Evolutionary conservation across 1,140 invertebrate genomes (phyloP).

Genomic region (Philaenus spumarius): DNA sequence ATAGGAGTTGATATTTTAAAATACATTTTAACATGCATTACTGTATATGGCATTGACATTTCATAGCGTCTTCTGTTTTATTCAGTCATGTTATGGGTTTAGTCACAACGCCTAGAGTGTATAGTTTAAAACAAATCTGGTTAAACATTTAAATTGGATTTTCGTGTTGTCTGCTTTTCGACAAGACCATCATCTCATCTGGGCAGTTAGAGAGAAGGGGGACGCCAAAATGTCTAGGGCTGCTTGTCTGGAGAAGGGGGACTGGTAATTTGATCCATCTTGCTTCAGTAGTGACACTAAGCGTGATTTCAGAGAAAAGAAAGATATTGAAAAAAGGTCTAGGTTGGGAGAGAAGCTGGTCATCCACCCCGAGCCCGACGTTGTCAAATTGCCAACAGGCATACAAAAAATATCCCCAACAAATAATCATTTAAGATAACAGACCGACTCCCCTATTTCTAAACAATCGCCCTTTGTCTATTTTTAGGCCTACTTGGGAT

Average conservation of each 20-base stretch:
- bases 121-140: not conserved
- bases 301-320: constrained; percentile 8
- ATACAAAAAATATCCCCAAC: no score
- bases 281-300: constrained; percentile 3
- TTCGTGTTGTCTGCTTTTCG: constrained; percentile 7
- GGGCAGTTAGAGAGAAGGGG: not conserved
- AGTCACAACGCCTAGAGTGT: no score
- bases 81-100: no score
- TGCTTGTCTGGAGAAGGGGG: not conserved
- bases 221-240: constrained; percentile 3
- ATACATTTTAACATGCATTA: no score
- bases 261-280: constrained; percentile 3
- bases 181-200: not conserved
- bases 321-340: not conserved
- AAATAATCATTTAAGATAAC: no score
- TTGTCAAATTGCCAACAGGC: not conserved
- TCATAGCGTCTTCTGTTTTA: no score
- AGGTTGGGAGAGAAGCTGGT: constrained; percentile 1
- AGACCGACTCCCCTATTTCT: no score
- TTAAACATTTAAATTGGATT: constrained; percentile 5
- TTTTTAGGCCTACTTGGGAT: no score
- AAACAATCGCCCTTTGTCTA: no score
- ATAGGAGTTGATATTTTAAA: no score
- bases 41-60: no score
- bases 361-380: not conserved